Evolutionary conservation across 2,888 invertebrate genomes (phyloP).

Genomic region (Petrolisthes cinctipes): DNA sequence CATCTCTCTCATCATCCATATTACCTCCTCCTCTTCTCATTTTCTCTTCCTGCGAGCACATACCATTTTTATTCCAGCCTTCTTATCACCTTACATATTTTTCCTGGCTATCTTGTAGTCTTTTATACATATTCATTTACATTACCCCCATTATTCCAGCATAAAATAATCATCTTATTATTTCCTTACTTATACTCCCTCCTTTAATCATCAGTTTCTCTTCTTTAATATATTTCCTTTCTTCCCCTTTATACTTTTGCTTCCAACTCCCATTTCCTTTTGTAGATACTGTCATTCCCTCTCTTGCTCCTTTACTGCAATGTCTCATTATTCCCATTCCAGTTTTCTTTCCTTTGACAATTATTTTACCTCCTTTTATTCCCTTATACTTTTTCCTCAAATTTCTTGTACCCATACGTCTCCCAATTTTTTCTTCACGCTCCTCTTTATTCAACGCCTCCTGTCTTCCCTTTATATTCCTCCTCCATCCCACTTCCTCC

Average conservation of each 20-base stretch:
- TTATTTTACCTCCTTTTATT: no score
- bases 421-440: no score
- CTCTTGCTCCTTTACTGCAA: background rate
- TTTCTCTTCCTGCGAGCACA: background rate
- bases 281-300: background rate
- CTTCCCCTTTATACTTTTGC: background rate
- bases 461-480: background rate
- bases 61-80: background rate
- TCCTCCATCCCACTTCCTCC: no score
- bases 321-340: no score
- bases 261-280: background rate
- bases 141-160: background rate
- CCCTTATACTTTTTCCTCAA: no score
- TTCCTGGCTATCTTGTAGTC: no score
- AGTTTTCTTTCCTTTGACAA: no score
- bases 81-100: no score
- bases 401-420: no score
- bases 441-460: background rate
- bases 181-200: background rate
- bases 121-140: background rate
- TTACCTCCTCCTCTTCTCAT: background rate
- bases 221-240: background rate
- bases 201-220: no score
- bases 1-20: background rate
- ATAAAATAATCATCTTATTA: background rate